A percentile compares a stretch with the other conserved stretches of the same genome.
Conservation (phyloP, 2,113 vertebrate genomes). For the Kryptolebias marmoratus region DNA sequence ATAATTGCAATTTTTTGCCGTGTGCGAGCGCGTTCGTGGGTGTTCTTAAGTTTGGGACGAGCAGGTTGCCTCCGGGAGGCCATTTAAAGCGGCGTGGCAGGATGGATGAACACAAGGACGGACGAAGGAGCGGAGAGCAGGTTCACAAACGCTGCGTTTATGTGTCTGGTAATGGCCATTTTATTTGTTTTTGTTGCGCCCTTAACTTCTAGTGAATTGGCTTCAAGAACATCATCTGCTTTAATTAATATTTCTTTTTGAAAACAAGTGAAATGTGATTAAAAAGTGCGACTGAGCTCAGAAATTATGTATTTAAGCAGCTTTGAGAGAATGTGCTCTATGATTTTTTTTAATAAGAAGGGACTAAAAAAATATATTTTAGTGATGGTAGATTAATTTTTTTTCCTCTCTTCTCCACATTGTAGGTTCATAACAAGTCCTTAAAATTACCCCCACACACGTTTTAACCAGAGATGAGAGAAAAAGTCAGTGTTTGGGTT, state of each 20-base stretch:
- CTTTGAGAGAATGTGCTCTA: no score
- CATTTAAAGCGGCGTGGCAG: conserved; percentile 59
- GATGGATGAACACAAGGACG: conserved; percentile 58
- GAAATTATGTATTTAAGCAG: no score
- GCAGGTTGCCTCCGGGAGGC: conserved; percentile 58
- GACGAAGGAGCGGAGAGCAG: conserved; percentile 15
- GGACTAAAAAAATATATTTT: no score
- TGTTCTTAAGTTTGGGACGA: conserved; percentile 42
- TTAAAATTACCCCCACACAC: no score
- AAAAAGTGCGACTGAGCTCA: neutral
- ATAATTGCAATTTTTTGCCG: conserved; percentile 49
- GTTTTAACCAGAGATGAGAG: no score
- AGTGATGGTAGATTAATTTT: no score
- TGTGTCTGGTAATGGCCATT: conserved; percentile 20
- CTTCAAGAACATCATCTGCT: neutral
- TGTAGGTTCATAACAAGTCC: no score
- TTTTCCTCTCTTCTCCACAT: no score
- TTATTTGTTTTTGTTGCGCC: conserved; percentile 25
- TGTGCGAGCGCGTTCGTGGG: conserved; percentile 35
- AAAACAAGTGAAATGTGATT: conserved; percentile 9
- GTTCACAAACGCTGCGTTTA: conserved; percentile 41
- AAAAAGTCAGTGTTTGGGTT: no score
- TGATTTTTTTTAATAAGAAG: no score
- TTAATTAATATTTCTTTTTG: neutral
- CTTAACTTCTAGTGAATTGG: conserved; percentile 18